Percentiles rank a stretch among this genome's conserved stretches.
Conservation (phyloP, 2,797 vertebrate species). For the Liasis olivaceus region DNA sequence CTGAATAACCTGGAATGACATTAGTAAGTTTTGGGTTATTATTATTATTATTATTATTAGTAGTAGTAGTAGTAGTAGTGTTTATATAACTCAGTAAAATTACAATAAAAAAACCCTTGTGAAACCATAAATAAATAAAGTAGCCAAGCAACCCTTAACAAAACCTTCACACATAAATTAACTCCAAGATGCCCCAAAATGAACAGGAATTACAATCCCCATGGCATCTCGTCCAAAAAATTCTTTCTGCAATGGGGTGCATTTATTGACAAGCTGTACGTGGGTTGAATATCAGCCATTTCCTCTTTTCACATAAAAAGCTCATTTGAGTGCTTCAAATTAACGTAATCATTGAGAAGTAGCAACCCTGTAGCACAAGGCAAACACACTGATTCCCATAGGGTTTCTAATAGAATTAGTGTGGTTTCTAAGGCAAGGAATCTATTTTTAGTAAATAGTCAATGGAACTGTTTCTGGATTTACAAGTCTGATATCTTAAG, state of each 20-base stretch:
- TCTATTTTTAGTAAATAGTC: slow-evolving; percentile 52
- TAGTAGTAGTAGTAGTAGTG: background rate
- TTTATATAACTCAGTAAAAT: background rate
- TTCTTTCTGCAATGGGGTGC: background rate
- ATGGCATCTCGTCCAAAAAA: background rate
- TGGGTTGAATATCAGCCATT: background rate
- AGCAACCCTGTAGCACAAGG: slow-evolving; percentile 26
- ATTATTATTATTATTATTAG: background rate
- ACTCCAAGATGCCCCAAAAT: background rate
- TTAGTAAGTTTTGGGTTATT: background rate
- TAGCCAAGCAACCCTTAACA: background rate
- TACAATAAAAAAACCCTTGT: background rate
- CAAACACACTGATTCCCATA: slow-evolving; percentile 17
- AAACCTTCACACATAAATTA: background rate
- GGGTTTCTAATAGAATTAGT: background rate
- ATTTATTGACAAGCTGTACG: slow-evolving; percentile 41
- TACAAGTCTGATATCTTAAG: slow-evolving; percentile 29
- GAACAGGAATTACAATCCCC: background rate
- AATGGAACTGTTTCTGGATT: slow-evolving; percentile 45
- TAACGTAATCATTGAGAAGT: slow-evolving; percentile 21
- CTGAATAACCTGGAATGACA: background rate
- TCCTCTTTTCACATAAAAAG: background rate
- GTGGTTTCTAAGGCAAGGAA: slow-evolving; percentile 50
- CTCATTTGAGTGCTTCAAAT: slow-evolving; percentile 40
- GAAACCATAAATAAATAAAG: background rate